These are phyloP conservation scores for Siniperca chuatsi DNA, from an alignment of 2,113 vertebrate species.

Conservation along the genomic window DNA sequence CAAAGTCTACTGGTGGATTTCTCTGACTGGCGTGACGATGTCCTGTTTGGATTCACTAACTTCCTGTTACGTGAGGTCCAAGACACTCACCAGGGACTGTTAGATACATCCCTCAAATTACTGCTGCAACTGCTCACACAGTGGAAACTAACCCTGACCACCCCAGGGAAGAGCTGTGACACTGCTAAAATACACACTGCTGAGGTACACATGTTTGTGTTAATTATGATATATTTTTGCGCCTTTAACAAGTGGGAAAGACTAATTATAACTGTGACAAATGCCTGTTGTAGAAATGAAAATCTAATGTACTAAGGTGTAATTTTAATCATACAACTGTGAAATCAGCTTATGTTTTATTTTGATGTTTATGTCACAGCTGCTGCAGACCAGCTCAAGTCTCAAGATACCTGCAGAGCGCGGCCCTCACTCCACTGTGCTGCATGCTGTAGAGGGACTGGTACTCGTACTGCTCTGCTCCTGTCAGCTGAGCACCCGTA, in stretches of 20 bases:
- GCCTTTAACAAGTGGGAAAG: background rate
- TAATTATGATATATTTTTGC: background rate
- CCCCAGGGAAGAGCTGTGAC: constrained; percentile 86
- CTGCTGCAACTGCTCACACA: constrained; percentile 95
- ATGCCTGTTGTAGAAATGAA: background rate
- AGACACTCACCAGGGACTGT: constrained; percentile 92
- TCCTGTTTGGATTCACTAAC: constrained; percentile 94
- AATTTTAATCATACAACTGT: background rate
- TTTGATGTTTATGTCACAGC: constrained; percentile 65
- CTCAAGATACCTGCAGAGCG: constrained; percentile 86
- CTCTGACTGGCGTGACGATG: constrained; percentile 95
- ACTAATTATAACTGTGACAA: background rate
- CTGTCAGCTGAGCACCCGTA: constrained; percentile 93
- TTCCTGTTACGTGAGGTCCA: constrained; percentile 95
- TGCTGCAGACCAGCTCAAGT: constrained; percentile 86
- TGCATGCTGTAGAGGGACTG: constrained; percentile 94
- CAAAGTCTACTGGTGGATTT: constrained; percentile 97
- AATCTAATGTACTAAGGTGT: background rate
- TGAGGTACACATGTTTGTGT: constrained; percentile 83
- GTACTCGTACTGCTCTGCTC: constrained; percentile 95
- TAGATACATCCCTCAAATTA: constrained; percentile 93
- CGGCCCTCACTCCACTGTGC: constrained; percentile 88
- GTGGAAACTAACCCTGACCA: constrained; percentile 93
- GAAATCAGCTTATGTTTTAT: constrained; percentile 10
- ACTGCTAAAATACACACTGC: constrained; percentile 85